A percentile compares a stretch with the other conserved stretches of the same genome.
phyloP scores from a whole-genome alignment of 2,113 vertebrate genomes.

The Euleptes europaea region DNA sequence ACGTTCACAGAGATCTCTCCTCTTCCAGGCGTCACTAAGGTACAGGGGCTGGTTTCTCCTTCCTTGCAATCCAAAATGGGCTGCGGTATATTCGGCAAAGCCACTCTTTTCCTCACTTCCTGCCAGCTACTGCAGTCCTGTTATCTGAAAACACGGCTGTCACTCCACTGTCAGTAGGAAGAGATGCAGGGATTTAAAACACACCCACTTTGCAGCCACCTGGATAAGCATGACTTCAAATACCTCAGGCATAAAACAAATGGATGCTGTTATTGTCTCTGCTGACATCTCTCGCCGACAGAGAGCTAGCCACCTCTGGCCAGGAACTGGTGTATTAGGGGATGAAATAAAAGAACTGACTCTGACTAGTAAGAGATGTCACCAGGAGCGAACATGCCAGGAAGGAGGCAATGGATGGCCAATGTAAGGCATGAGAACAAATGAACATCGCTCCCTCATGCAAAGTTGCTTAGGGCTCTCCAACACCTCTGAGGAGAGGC shows the following conservation, averaged over 20 bases:
- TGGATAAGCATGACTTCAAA: not conserved
- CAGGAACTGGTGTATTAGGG: not conserved
- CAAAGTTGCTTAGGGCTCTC: not conserved
- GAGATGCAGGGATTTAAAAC: not conserved
- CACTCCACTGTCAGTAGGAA: not conserved
- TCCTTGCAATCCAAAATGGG: not conserved
- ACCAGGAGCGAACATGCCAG: not conserved
- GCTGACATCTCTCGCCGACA: not conserved
- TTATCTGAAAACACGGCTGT: not conserved
- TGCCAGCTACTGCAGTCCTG: not conserved
- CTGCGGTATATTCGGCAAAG: not conserved
- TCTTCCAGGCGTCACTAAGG: not conserved
- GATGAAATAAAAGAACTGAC: not conserved
- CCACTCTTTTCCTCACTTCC: not conserved
- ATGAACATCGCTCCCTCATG: not conserved
- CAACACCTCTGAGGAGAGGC: too few relatives aligned
- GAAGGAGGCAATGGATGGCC: not conserved
- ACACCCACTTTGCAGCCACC: not conserved
- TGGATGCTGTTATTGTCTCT: not conserved
- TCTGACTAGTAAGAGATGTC: not conserved
- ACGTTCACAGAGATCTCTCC: not conserved
- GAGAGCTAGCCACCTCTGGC: not conserved
- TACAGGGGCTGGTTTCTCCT: not conserved
- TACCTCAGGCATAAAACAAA: not conserved
- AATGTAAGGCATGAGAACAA: not conserved